A percentile compares a stretch with the other conserved stretches of the same genome.
These are phyloP conservation scores for Dreissena polymorpha DNA, from an alignment of 1,140 invertebrate species.

Conservation along the genomic window DNA sequence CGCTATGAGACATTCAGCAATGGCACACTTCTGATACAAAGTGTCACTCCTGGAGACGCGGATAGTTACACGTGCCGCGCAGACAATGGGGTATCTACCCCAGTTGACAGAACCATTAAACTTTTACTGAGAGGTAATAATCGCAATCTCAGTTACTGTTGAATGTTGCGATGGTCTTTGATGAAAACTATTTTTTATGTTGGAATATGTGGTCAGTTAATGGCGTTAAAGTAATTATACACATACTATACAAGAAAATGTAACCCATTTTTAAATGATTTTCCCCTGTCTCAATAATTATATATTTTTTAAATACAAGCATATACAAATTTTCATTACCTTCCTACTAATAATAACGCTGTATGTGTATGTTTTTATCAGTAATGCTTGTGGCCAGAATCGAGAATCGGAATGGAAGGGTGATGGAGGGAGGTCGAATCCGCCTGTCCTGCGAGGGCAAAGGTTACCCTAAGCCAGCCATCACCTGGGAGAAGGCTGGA, in stretches of 20 bases:
- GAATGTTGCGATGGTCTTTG: too few relatives aligned
- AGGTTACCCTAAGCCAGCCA: conserved; percentile 62
- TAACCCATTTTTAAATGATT: too few relatives aligned
- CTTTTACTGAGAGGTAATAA: conserved; percentile 55
- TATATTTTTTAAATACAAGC: too few relatives aligned
- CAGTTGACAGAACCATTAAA: conserved; percentile 47
- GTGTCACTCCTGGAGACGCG: conserved; percentile 48
- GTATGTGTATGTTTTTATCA: conserved; percentile 24
- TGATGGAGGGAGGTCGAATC: conserved; percentile 65
- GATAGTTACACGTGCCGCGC: conserved; percentile 65
- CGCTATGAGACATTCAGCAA: conserved; percentile 61
- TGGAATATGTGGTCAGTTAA: too few relatives aligned
- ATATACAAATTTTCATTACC: too few relatives aligned
- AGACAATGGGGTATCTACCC: conserved; percentile 60
- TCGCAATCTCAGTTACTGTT: too few relatives aligned
- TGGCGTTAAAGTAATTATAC: too few relatives aligned
- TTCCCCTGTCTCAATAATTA: too few relatives aligned
- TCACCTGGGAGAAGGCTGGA: conserved; percentile 66
- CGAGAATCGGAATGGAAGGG: conserved; percentile 55
- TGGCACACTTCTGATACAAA: conserved; percentile 63
- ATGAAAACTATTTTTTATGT: too few relatives aligned
- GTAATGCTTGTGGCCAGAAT: conserved; percentile 58
- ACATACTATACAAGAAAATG: too few relatives aligned
- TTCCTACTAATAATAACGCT: not conserved
- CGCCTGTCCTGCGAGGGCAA: conserved; percentile 60